Evolutionary conservation across 2,113 vertebrate species (phyloP).

Genomic region (Sorex araneus): DNA sequence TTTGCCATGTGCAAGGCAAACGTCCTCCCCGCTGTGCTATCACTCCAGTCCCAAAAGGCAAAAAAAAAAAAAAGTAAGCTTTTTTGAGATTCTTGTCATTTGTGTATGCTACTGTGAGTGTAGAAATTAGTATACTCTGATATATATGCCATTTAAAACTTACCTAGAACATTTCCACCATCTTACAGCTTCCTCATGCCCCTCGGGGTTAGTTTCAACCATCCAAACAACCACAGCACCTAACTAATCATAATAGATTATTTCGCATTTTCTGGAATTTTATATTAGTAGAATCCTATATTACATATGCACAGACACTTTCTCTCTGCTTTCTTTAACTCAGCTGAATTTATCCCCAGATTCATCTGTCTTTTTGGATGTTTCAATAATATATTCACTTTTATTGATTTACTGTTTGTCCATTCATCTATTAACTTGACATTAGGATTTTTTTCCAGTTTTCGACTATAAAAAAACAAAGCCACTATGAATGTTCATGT

Average conservation of each 20-base stretch:
- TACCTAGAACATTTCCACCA: neutral
- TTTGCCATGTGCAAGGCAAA: no score
- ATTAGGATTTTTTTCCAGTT: neutral
- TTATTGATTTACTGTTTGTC: conserved; percentile 11
- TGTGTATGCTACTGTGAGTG: conserved; percentile 7
- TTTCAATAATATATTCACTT: conserved; percentile 2
- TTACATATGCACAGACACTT: neutral
- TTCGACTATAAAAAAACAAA: conserved; percentile 19
- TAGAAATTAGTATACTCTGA: no score
- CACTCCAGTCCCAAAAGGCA: no score
- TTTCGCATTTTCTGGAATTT: neutral
- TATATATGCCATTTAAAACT: neutral
- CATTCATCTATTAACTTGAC: neutral
- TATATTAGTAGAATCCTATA: neutral
- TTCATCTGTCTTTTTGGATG: neutral
- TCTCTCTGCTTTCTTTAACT: conserved; percentile 38
- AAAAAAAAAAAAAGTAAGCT: neutral
- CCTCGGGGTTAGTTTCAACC: no score
- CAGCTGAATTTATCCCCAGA: neutral
- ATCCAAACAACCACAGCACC: neutral
- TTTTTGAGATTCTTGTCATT: neutral
- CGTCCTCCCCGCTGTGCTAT: no score
- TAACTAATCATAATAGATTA: neutral
- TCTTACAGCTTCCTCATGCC: neutral
- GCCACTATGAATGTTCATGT: neutral